Evolutionary conservation across 2,888 invertebrate genomes (phyloP).

Genomic region (Sialis fuliginosa): DNA sequence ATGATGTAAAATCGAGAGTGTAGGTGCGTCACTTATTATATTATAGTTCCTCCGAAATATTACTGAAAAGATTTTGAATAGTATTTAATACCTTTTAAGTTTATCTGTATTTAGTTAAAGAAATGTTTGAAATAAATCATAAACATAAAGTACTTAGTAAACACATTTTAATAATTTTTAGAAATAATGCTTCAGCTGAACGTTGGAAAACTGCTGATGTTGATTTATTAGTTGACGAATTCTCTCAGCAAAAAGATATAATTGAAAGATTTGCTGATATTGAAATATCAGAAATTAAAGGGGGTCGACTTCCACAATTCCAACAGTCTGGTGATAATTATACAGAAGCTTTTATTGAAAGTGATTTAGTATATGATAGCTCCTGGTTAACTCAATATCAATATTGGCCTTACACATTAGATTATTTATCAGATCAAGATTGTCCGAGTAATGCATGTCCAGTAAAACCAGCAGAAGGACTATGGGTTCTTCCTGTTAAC

Average conservation of each 20-base stretch:
- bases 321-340: constrained; percentile 33
- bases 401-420: constrained; percentile 44
- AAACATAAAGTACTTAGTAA: too few species aligned
- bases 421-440: constrained; percentile 32
- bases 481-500: constrained; percentile 43
- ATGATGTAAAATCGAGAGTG: too few species aligned
- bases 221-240: constrained; percentile 32
- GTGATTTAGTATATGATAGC: constrained; percentile 34
- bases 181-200: constrained; percentile 9
- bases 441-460: constrained; percentile 36
- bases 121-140: too few species aligned
- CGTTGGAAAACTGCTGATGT: constrained; percentile 38
- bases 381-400: constrained; percentile 34
- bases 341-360: constrained; percentile 25
- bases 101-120: too few species aligned
- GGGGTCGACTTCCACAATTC: constrained; percentile 35
- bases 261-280: constrained; percentile 35
- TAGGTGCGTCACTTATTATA: too few species aligned
- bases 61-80: too few species aligned
- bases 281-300: constrained; percentile 24
- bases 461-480: constrained; percentile 24
- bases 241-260: constrained; percentile 36
- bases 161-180: background rate
- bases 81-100: too few species aligned
- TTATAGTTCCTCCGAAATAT: too few species aligned